Evolutionary conservation across 37 sponge, comb jelly and placozoan genomes (phyloP), one percentile per base, ranked within the genome.

Genomic region (Crambe crambe): DNA sequence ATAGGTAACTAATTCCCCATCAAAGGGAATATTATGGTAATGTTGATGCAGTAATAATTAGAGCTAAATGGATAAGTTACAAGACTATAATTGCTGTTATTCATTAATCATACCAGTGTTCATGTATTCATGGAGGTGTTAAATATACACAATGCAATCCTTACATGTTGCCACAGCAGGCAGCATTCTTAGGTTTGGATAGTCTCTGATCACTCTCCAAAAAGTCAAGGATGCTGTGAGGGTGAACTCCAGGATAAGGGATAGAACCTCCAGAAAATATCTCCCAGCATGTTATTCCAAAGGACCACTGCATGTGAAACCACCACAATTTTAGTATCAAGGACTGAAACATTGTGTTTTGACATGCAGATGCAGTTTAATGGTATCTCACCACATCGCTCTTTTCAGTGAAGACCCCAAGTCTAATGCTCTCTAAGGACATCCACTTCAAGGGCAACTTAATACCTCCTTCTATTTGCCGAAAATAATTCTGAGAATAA

Each of bases 201-300:
- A 78, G 51, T 29, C 73, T 12, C 25, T 63, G 36, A 6, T 68
- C 86, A 35, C 42, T 22, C 31, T 77, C 79, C 1, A 85, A 44
- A 20, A 64, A 31, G 37, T 62, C 29, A 4, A 59, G 35, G 1
- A 85, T 47, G 15, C 42, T 29, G 3, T 31, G 60, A 6, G 86
- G 66, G 37, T 60, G 64, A 37, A 78, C 17, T 63, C 86, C 86
- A 59, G 72, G 79, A 35, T 85, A 85, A 58, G 86, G 86, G 34
- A 85, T 72, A 43, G 70, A 41, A 3, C 86, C 86, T 35, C 73
- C 64, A 43, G 70, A 62, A 58, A 85, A 85, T 27, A 85, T 57
- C 60, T 85, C 86, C 86, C 86, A 85, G 39, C 78, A 77, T 20
- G 86, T 85, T 34, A 85, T 65, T 26, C 86, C 86, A 78, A 60